Base-by-base conservation (phyloP, 2,797 vertebrate genomes). In the Rhodeus uyekii region DNA sequence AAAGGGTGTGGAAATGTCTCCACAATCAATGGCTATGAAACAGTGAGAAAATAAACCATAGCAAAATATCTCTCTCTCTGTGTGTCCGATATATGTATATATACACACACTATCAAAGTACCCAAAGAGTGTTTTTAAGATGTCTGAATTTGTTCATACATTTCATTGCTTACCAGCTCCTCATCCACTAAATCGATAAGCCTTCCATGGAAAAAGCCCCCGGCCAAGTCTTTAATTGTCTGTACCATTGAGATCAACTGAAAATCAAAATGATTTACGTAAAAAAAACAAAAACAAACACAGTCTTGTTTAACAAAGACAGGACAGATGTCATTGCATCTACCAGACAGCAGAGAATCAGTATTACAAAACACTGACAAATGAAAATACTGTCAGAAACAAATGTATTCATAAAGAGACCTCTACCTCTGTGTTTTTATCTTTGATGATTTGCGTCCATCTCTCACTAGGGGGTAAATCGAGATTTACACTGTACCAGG, bases 401-500 rank as follows among this genome's bases (percentile, higher is more conserved):
- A 22, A 39, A 34, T 50, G 5, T 10, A 55, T 38, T 38, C 29
- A 58, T 16, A 14, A 24, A 24, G 1, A 58, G 16, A 38, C 16
- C n/a, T 93, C 84, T 92, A 99, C 98, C 78, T 95, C 91, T 3
- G 87, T 80, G 86, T 96, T 96, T 89, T 96, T 99, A 73, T 96
- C 95, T 0, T 73, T 88, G 64, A 97, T 93, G 88, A 99, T 1
- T 18, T 94, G 84, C 1, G 91, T 92, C 98, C 98, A 99, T 89
- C 98, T 95, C 88, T 95, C 93, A 82, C 87, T 92, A 36, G 98
- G 96, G 10, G 96, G 95, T 4, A 95, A 87, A 87, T 99, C 96
- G 0, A 99, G 96, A 87, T 98, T 94, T 87, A 99, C 92, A 0
- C 96, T 92, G 83, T 97, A 97, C 85, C 95, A 96, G 0, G 93